Base-by-base conservation (phyloP, 37 sponge, comb jelly and placozoan genomes). In the Spongia lamella region DNA sequence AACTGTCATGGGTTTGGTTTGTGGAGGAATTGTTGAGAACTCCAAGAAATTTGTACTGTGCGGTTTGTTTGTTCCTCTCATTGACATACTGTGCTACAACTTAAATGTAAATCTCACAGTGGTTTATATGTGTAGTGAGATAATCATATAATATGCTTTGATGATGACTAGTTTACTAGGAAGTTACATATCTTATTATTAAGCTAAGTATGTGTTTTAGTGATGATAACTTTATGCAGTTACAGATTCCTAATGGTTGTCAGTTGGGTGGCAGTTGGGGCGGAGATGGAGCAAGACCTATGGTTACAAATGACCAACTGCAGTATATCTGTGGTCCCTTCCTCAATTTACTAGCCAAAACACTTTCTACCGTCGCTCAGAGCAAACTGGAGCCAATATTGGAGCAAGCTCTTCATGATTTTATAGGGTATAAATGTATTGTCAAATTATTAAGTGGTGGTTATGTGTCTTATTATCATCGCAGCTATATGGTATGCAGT, bases 401-500 rank as follows among this genome's bases (percentile, higher is more conserved):
- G 22, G 24, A 39, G 24, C 71, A 68, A 19, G 56, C 52, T 0
- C 35, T 83, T 30, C 56, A 17, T 20, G 84, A 83, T 26, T 21
- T 43, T 34, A 68, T 83, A n/a, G 61, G 77, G 84, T 83, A 24
- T 21, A 21, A 17, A 38, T 9, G 39, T 31, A 9, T 31, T 15
- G 16, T 7, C 16, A 31, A 5, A 5, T n/a, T 65, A 30, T 24
- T 50, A 35, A 6, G 40, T 27, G 21, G 17, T 53, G 40, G 50
- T 69, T 16, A 26, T 22, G 15, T 16, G 20, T 65, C 52, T 3
- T 39, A 43, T 21, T 20, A 29, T 29, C 49, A 59, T 31, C 7
- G 11, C 85, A 91, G 92, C 63, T 91, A 86, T 51, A 21, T 86
- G 34, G 92, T 91, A 49, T 65, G 78, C 71, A 57, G 79, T 56